Conservation (phyloP, 64 coral and sea anemone genomes). For the Platygyra sinensis region DNA sequence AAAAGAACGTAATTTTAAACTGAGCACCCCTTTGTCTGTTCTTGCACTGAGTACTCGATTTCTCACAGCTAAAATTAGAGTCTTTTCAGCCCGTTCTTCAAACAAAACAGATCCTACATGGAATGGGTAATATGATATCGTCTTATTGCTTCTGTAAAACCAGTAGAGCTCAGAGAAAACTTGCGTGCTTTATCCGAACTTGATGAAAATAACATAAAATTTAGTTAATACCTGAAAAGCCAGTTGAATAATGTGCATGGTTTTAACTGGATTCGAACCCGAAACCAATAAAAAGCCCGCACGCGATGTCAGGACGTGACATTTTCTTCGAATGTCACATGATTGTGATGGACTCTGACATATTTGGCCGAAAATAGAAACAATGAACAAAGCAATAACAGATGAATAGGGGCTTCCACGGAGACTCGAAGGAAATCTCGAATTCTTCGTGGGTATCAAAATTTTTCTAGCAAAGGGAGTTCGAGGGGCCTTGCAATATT, state of each 20-base stretch:
- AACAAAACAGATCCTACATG: too few species aligned
- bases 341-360: background rate
- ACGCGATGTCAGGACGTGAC: constrained; percentile 14
- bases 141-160: too few species aligned
- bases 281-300: background rate
- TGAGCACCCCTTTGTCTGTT: background rate
- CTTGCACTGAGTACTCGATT: background rate
- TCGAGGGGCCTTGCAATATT: background rate
- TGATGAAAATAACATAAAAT: too few species aligned
- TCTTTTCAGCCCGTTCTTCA: background rate
- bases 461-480: background rate
- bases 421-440: constrained; percentile 4
- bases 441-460: background rate
- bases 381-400: background rate
- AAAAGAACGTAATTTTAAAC: background rate
- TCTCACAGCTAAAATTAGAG: background rate
- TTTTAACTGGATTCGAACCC: too few species aligned
- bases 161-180: too few species aligned
- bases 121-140: background rate
- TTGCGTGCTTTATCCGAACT: too few species aligned
- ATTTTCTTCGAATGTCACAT: background rate
- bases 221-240: too few species aligned
- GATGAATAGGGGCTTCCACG: constrained; percentile 24
- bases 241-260: too few species aligned
- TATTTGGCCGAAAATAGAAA: constrained; percentile 36